A percentile compares a stretch with the other conserved stretches of the same genome.
These are phyloP conservation scores for Gymnodraco acuticeps DNA, from an alignment of 2,797 vertebrate genomes.

Conservation along the genomic window DNA sequence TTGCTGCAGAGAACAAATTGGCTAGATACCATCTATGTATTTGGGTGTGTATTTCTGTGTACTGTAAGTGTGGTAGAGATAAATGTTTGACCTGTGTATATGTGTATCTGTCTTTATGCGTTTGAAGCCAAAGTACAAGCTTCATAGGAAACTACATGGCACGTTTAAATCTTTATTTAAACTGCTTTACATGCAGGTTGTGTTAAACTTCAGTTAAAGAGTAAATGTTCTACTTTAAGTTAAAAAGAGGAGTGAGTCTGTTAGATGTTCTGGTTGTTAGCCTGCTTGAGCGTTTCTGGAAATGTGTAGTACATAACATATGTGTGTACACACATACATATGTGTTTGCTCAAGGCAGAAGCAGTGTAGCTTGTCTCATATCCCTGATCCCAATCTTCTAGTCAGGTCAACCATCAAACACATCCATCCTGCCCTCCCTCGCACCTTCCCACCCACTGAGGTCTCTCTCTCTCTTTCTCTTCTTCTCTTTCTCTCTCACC, in stretches of 20 bases:
- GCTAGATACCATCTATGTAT: constrained; percentile 64
- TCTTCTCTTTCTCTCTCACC: constrained; percentile 29
- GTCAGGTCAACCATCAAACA: constrained; percentile 99
- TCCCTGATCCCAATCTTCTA: constrained; percentile 97
- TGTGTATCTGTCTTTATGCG: constrained; percentile 25
- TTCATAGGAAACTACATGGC: neutral
- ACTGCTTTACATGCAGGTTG: neutral
- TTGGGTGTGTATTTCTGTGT: constrained; percentile 46
- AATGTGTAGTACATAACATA: constrained; percentile 42
- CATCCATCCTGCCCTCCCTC: constrained; percentile 84
- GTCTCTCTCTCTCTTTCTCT: constrained; percentile 28
- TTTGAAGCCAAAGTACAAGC: constrained; percentile 18
- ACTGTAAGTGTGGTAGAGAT: constrained; percentile 15
- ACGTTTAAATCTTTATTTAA: too few relatives aligned
- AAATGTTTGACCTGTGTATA: constrained; percentile 36
- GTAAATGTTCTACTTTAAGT: constrained; percentile 34
- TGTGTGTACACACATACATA: constrained; percentile 50
- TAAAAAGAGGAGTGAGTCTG: constrained; percentile 26
- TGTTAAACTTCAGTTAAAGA: constrained; percentile 19
- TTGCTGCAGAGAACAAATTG: constrained; percentile 68
- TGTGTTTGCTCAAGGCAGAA: constrained; percentile 77
- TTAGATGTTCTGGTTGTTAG: constrained; percentile 28
- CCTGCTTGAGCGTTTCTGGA: constrained; percentile 25
- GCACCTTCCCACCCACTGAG: constrained; percentile 73
- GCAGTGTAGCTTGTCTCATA: constrained; percentile 79